Evolutionary conservation across 2,888 invertebrate species (phyloP), one percentile per base, ranked within the genome.

Genomic region (Erebia palarica): DNA sequence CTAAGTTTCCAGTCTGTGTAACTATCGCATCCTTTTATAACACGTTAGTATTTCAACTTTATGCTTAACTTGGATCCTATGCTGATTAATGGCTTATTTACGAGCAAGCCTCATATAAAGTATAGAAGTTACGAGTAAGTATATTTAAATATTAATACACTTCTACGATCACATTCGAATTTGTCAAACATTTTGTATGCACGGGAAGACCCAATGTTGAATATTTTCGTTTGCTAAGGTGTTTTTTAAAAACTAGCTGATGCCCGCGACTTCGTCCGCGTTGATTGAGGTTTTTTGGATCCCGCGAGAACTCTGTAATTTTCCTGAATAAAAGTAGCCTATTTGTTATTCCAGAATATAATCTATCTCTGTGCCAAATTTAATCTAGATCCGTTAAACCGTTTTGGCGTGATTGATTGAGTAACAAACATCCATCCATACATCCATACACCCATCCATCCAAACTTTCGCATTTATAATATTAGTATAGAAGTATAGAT

Each of bases 1-100:
- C 93, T 1, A 90, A 90, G 80, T 92, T 93, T 78, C 93, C 93
- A 7, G 86, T 93, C 10, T 87, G 86, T 73, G 80, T 91, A 36
- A 87, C 89, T 3, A 90, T 93, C 68, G 91, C 91, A 3, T 92
- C 92, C 1, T 93, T 92, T 78, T 93, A 93, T 75, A 93, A 93
- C 73, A 92, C 93, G 93, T 93, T 42, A 74, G 77, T 71, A 51
- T 53, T n/a, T 55, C 18, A 21, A 42, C 3, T 47, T 18, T 16
- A 18, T 68, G 1, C 42, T 18, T 42, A 8, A 80, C 83, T 70
- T 78, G 95, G 95, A 64, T 9, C 18, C 18, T 3, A 18, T 11
- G 55, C 16, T 16, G 55, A 18, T 55, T 10, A 18, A 55, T 18
- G 11, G 1, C 1, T 44, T 11, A 5, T 51, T 16, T 53, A 16